Conservation (phyloP, 2,113 vertebrate genomes). For the Hoplias malabaricus region DNA sequence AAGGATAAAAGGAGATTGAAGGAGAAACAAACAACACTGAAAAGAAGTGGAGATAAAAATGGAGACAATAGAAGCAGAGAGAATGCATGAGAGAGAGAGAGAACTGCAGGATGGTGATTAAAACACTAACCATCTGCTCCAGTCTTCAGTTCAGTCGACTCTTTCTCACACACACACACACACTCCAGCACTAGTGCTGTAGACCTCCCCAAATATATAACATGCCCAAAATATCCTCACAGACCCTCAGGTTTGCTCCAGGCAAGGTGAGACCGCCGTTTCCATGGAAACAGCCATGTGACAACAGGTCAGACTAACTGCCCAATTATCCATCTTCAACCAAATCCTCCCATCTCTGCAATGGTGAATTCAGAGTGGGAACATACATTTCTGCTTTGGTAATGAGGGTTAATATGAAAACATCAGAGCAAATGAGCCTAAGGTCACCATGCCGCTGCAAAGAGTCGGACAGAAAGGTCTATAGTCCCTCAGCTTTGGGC, state of each 20-base stretch:
- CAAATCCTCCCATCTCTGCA: too few relatives aligned
- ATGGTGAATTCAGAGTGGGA: too few relatives aligned
- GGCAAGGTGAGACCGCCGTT: constrained; percentile 13
- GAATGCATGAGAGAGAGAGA: neutral
- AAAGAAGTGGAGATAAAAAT: neutral
- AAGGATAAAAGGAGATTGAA: constrained; percentile 10
- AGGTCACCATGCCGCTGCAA: too few relatives aligned
- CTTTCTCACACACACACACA: neutral
- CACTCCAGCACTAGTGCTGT: neutral
- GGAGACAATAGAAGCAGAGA: neutral
- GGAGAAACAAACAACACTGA: neutral
- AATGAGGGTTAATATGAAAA: too few relatives aligned
- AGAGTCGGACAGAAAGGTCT: too few relatives aligned
- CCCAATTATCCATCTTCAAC: too few relatives aligned
- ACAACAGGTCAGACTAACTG: neutral
- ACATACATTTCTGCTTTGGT: too few relatives aligned
- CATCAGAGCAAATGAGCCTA: too few relatives aligned
- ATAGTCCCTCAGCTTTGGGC: too few relatives aligned
- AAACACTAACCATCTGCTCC: constrained; percentile 19
- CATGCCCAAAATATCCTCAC: constrained; percentile 15
- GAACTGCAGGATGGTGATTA: neutral
- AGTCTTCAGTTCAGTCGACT: neutral
- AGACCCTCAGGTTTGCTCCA: constrained; percentile 5
- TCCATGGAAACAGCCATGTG: constrained; percentile 29
- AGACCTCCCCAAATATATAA: neutral